These are phyloP conservation scores for Paramacrobiotus metropolitanus DNA, from an alignment of 1,140 invertebrate genomes.

Conservation along the genomic window DNA sequence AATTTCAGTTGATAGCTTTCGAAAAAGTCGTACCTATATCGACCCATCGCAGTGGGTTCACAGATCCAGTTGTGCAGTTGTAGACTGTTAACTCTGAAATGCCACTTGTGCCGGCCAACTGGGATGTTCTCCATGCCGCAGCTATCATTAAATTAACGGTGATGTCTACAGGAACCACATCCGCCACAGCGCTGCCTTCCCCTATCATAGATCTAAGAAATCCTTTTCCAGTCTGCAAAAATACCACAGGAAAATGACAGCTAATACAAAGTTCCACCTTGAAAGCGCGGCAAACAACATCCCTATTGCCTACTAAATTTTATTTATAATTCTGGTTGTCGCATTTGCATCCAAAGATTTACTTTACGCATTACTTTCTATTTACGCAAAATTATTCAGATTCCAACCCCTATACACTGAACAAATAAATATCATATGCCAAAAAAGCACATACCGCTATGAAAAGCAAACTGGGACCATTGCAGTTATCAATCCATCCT, in stretches of 20 bases:
- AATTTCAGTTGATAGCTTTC: too few species aligned
- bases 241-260: too few species aligned
- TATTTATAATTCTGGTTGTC: too few species aligned
- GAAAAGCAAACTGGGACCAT: slow-evolving; percentile 30
- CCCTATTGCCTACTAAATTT: too few species aligned
- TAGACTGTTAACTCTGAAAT: slow-evolving; percentile 41
- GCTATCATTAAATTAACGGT: slow-evolving; percentile 24
- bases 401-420: too few species aligned
- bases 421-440: too few species aligned
- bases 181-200: slow-evolving; percentile 18
- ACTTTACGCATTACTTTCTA: too few species aligned
- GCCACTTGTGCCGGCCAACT: neutral
- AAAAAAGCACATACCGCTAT: slow-evolving; percentile 24
- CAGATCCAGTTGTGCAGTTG: slow-evolving; percentile 64
- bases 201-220: slow-evolving; percentile 25
- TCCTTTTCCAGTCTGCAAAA: slow-evolving; percentile 24
- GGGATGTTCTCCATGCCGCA: slow-evolving; percentile 17
- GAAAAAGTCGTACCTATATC: too few species aligned
- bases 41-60: slow-evolving; percentile 63
- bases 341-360: too few species aligned
- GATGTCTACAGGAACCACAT: slow-evolving; percentile 27
- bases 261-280: too few species aligned
- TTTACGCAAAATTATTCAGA: too few species aligned
- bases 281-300: too few species aligned
- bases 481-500: slow-evolving; percentile 33